Base-by-base conservation (phyloP, 2,797 vertebrate genomes). In the Tiaroga cobitis region DNA sequence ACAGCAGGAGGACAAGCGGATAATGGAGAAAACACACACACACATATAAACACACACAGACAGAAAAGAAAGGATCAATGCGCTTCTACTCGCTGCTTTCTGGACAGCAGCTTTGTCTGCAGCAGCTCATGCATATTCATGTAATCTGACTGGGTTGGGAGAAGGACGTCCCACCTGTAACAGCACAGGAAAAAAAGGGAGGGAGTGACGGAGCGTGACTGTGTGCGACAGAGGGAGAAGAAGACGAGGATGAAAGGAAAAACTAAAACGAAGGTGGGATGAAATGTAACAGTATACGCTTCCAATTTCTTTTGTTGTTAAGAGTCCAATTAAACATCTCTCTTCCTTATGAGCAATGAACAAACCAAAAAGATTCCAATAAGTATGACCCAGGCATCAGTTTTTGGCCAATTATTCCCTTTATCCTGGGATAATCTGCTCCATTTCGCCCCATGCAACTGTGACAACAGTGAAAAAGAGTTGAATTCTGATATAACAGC, bases 1-100 rank as follows among this genome's bases (percentile, higher is more conserved):
- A 92, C 91, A 91, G 92, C 92, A 93, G 94, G 92, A 93, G 86
- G 91, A 93, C 91, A 93, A 91, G 86, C 79, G 88, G 91, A 93
- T 93, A 93, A 94, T 92, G 90, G 89, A 93, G 91, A 70, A 80
- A 69, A 85, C 39, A 85, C 67, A 73, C 46, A 70, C 70, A 77
- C 8, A 46, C 56, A 59, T 3, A 70, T 46, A 72, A 56, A 83
- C 56, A 80, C 77, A 76, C 29, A 80, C n/a, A 73, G 13, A 78
- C 24, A 63, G 73, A 80, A 49, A 74, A 75, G 21, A 76, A 67
- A 68, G 49, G 43, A 74, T 68, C 43, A 56, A 67, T 43, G 43
- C 2, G n/a, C 39, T 65, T 56, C 32, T 77, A 81, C 65, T 69
- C 7, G 32, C 37, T 78, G 80, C 83, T 70, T 73, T 87, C 79